Evolutionary conservation across 37 sponge, comb jelly and placozoan species (phyloP).

Genomic region (Axinella damicornis): DNA sequence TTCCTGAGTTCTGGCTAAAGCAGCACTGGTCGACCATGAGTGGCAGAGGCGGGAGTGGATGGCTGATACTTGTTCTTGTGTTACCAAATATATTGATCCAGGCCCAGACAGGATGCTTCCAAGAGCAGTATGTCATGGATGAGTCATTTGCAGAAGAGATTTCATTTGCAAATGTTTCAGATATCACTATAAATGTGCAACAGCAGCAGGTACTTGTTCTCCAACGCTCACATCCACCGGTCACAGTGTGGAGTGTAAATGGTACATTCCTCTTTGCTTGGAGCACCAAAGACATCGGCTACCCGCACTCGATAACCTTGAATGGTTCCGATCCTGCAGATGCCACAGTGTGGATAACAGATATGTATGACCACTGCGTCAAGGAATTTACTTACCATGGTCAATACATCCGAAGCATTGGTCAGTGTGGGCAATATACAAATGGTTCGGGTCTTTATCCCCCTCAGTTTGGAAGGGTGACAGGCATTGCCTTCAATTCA

Average conservation of each 20-base stretch:
- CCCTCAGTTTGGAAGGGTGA: slow-evolving; percentile 49
- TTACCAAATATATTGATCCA: too few relatives aligned
- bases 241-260: slow-evolving; percentile 29
- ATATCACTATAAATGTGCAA: slow-evolving; percentile 12
- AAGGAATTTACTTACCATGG: slow-evolving; percentile 37
- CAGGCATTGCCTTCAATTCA: slow-evolving; percentile 39
- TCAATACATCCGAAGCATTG: slow-evolving; percentile 23
- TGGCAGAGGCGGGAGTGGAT: too few relatives aligned
- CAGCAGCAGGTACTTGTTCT: slow-evolving; percentile 28
- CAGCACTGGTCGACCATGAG: too few relatives aligned
- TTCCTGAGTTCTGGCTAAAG: too few relatives aligned
- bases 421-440: slow-evolving; percentile 23
- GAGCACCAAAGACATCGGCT: slow-evolving; percentile 28
- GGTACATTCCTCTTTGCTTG: slow-evolving; percentile 35
- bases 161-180: slow-evolving; percentile 40
- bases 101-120: background rate
- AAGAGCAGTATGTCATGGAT: slow-evolving; percentile 25
- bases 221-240: slow-evolving; percentile 23
- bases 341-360: slow-evolving; percentile 53
- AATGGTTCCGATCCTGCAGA: slow-evolving; percentile 2
- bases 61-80: too few relatives aligned
- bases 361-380: slow-evolving; percentile 56
- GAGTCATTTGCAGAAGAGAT: slow-evolving; percentile 18
- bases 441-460: slow-evolving; percentile 44
- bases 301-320: slow-evolving; percentile 46